Evolutionary conservation across 2,888 invertebrate species (phyloP), one percentile per base, ranked within the genome.

Genomic region (Acrocera orbiculus): DNA sequence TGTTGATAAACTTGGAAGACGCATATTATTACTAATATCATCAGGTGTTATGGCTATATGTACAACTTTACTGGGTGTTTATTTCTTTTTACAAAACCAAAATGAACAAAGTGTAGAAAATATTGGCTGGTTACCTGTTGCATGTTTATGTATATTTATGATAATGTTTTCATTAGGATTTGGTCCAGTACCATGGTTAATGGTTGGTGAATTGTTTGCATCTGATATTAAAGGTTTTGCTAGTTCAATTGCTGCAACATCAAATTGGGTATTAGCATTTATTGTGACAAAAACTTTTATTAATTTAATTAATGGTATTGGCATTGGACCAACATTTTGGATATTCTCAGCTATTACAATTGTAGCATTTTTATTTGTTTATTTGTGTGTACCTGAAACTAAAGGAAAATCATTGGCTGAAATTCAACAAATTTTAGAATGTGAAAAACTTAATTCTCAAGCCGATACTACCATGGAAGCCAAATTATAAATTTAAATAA

Each of bases 221-320:
- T 66, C 76, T 2, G 76, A 82, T 46, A 77, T 85, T 37, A 82
- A 82, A 51, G 76, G 73, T 4, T 65, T 77, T 32, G 78, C 78
- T 16, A 70, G 75, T 14, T 79, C 83, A 1, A 70, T 81, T 16
- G 80, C 82, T 2, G 80, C 82, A 15, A 70, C 83, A 1, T 67
- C 80, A 32, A 87, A 85, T 53, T 86, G 86, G 85, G 54, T 78
- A 11, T 63, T 81, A 45, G 79, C 79, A 27, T 86, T 86, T 53
- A 49, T 82, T 1, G 76, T 86, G 1, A 85, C 86, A 0, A 76
- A 76, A 47, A 75, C 75, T 16, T 83, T 76, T 45, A 56, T 60
- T 23, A 64, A 71, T 16, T 46, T 82, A 32, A 69, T 66, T 27
- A 34, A 40, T 0, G 51, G 62, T 0, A 61, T 79, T 16, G 75